These are phyloP conservation scores for Anastatus disparis DNA, from an alignment of 1,140 invertebrate species.

Conservation along the genomic window DNA sequence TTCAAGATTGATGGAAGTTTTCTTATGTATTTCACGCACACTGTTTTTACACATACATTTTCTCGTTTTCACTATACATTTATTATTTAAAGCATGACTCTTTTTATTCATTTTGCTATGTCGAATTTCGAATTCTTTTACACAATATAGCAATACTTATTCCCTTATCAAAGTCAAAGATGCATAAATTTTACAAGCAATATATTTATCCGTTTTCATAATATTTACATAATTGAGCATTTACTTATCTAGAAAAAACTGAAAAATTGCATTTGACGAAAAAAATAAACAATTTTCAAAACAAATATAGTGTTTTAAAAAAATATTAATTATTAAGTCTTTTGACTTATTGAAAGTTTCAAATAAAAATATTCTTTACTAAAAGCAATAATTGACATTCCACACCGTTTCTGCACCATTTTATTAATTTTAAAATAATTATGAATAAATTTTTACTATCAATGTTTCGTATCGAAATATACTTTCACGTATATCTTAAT, in stretches of 20 bases:
- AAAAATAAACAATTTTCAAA: not conserved
- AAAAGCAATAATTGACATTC: no score
- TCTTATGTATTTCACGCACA: not conserved
- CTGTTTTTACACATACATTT: not conserved
- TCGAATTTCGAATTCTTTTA: not conserved
- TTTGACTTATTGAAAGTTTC: no score
- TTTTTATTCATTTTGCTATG: not conserved
- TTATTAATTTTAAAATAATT: no score
- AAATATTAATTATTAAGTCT: no score
- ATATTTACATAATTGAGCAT: constrained; percentile 23
- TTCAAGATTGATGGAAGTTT: constrained; percentile 20
- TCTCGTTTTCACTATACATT: constrained; percentile 11
- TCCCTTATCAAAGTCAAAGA: not conserved
- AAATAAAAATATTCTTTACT: no score
- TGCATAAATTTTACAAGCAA: constrained; percentile 26
- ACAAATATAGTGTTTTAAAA: no score
- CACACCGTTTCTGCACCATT: no score
- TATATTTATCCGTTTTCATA: not conserved
- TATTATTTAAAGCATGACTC: not conserved
- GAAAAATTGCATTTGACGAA: no score
- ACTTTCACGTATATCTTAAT: not conserved
- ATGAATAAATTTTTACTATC: no score
- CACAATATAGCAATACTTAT: constrained; percentile 22
- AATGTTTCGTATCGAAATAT: not conserved
- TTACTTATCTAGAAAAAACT: not conserved